Evolutionary conservation across 2,797 vertebrate species (phyloP).

Genomic region (Macroramphosus scolopax): DNA sequence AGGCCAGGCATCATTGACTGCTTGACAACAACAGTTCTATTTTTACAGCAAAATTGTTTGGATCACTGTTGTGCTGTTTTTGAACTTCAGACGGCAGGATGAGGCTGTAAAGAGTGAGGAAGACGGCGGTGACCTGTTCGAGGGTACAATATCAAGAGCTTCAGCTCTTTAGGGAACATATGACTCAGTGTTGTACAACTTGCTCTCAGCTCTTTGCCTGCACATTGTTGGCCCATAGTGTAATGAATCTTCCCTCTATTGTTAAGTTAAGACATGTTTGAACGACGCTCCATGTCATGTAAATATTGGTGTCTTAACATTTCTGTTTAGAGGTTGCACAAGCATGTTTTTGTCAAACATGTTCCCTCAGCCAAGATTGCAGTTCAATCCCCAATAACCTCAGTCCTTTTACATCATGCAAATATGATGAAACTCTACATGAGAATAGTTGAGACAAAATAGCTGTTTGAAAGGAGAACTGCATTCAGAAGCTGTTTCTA

Average conservation of each 20-base stretch:
- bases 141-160: slow-evolving; percentile 4
- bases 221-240: slow-evolving; percentile 3
- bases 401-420: too few species aligned
- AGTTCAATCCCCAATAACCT: background rate
- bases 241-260: slow-evolving; percentile 9
- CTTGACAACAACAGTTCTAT: slow-evolving; percentile 66
- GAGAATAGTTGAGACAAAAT: too few species aligned
- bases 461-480: too few species aligned
- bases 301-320: slow-evolving; percentile 19
- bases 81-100: slow-evolving; percentile 53
- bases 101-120: slow-evolving; percentile 11
- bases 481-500: too few species aligned
- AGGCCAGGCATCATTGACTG: slow-evolving; percentile 29
- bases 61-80: slow-evolving; percentile 29
- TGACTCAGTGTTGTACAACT: slow-evolving; percentile 41
- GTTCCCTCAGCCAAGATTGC: too few species aligned
- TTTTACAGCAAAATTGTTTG: slow-evolving; percentile 57
- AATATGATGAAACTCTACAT: too few species aligned
- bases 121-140: slow-evolving; percentile 17
- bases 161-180: slow-evolving; percentile 17
- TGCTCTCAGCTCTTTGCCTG: slow-evolving; percentile 17
- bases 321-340: slow-evolving; percentile 2
- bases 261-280: slow-evolving; percentile 38
- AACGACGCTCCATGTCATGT: slow-evolving; percentile 49
- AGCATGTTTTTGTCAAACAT: slow-evolving; percentile 2